Conservation (phyloP, 2,113 vertebrate species). For the Rhea americana region DNA sequence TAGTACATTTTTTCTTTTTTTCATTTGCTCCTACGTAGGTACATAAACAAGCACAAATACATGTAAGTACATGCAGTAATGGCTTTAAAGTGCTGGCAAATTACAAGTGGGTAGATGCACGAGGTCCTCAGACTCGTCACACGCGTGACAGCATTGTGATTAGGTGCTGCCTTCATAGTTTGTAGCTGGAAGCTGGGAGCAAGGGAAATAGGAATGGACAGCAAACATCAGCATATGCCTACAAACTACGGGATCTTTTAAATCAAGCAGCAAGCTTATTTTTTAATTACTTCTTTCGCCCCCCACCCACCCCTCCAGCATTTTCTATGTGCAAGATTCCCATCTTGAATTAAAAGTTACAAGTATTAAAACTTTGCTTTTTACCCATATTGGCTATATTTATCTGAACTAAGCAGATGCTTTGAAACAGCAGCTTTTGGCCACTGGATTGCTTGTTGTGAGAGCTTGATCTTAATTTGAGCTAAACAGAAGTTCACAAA, state of each 20-base stretch:
- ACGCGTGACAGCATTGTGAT: slow-evolving; percentile 30
- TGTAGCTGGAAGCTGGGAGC: background rate
- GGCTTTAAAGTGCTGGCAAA: slow-evolving; percentile 37
- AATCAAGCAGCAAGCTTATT: slow-evolving; percentile 64
- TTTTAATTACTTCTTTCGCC: slow-evolving; percentile 36
- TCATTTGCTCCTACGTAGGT: background rate
- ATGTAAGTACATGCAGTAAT: background rate
- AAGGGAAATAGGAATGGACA: background rate
- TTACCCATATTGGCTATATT: slow-evolving; percentile 55
- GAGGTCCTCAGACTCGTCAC: background rate
- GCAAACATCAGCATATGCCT: background rate
- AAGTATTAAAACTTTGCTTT: slow-evolving; percentile 55
- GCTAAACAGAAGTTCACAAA: slow-evolving; percentile 61
- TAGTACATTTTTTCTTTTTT: background rate
- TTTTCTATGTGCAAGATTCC: slow-evolving; percentile 28
- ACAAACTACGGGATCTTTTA: background rate
- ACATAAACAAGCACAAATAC: background rate
- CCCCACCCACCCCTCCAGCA: background rate
- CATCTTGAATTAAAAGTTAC: slow-evolving; percentile 20
- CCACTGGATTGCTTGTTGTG: slow-evolving; percentile 33
- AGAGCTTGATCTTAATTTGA: slow-evolving; percentile 68
- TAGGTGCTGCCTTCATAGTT: background rate
- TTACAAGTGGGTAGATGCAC: background rate
- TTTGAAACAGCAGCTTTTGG: slow-evolving; percentile 28
- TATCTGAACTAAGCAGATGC: slow-evolving; percentile 54